Percentiles rank a stretch among this genome's conserved stretches.
Conservation (phyloP, 2,113 vertebrate genomes). For the Pomatorhinus ruficollis region DNA sequence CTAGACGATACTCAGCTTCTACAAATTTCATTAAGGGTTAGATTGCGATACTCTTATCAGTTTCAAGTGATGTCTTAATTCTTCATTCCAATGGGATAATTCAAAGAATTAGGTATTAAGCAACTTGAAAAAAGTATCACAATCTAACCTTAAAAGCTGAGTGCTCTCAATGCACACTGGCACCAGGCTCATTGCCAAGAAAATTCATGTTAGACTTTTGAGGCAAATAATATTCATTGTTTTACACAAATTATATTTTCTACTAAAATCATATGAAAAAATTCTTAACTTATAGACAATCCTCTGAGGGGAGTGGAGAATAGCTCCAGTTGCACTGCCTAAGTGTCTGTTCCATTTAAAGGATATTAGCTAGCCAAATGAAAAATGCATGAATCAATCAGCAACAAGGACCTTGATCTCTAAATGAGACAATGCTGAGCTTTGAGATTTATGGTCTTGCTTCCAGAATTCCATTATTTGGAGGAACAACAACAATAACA, state of each 20-base stretch:
- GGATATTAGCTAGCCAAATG: slow-evolving; percentile 71
- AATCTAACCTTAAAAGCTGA: not conserved
- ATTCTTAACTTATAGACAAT: not conserved
- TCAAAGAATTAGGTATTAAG: slow-evolving; percentile 4
- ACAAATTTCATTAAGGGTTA: not conserved
- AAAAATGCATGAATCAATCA: slow-evolving; percentile 70
- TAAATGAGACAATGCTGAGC: slow-evolving; percentile 61
- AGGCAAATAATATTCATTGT: not conserved
- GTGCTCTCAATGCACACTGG: not conserved
- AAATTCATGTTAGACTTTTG: not conserved
- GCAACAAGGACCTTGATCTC: slow-evolving; percentile 48
- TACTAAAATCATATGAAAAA: not conserved
- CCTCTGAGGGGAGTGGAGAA: not conserved
- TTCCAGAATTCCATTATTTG: slow-evolving; percentile 74
- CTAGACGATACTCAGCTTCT: not conserved
- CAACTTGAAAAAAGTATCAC: not conserved
- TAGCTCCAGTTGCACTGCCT: slow-evolving; percentile 40
- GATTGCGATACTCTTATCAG: not conserved
- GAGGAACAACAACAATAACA: slow-evolving; percentile 70
- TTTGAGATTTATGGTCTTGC: slow-evolving; percentile 71
- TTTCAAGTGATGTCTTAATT: slow-evolving; percentile 6
- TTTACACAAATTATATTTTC: not conserved
- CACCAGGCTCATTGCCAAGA: not conserved
- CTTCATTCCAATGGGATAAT: slow-evolving; percentile 10
- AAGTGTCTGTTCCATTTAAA: slow-evolving; percentile 67